A percentile compares a stretch with the other conserved stretches of the same genome.
phyloP scores from a whole-genome alignment of 2,797 vertebrate genomes.

The Sebastes minor region DNA sequence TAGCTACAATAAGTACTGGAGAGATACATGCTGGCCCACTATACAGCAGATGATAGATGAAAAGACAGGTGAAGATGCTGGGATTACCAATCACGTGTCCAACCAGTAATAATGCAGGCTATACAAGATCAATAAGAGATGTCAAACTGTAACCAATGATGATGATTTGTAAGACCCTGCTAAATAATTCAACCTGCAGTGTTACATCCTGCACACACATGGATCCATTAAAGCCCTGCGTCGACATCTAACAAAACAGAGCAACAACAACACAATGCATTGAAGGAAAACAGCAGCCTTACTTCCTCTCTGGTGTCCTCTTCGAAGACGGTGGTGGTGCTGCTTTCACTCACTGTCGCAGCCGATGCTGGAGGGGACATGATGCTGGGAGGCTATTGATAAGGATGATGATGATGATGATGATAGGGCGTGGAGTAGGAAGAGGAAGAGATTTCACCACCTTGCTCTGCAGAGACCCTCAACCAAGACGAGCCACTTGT shows the following conservation, averaged over 20 bases:
- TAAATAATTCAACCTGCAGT: conserved; percentile 20
- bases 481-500: conserved; percentile 11
- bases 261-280: neutral
- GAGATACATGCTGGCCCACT: neutral
- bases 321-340: conserved; percentile 74
- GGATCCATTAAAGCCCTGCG: conserved; percentile 25
- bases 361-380: conserved; percentile 91
- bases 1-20: neutral
- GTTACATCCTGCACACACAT: conserved; percentile 13
- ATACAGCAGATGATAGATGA: neutral
- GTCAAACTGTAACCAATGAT: neutral
- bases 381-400: conserved; percentile 36
- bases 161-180: neutral
- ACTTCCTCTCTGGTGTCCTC: conserved; percentile 85
- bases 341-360: conserved; percentile 85
- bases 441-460: conserved; percentile 26
- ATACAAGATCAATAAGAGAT: neutral
- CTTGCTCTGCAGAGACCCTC: conserved; percentile 37
- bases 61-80: conserved; percentile 11
- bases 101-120: neutral
- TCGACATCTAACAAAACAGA: conserved; percentile 2
- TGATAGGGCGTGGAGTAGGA: conserved; percentile 62
- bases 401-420: neutral
- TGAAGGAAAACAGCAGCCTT: neutral
- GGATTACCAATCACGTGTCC: neutral